Base-by-base conservation (phyloP, 2,113 vertebrate genomes). In the Mus pahari region DNA sequence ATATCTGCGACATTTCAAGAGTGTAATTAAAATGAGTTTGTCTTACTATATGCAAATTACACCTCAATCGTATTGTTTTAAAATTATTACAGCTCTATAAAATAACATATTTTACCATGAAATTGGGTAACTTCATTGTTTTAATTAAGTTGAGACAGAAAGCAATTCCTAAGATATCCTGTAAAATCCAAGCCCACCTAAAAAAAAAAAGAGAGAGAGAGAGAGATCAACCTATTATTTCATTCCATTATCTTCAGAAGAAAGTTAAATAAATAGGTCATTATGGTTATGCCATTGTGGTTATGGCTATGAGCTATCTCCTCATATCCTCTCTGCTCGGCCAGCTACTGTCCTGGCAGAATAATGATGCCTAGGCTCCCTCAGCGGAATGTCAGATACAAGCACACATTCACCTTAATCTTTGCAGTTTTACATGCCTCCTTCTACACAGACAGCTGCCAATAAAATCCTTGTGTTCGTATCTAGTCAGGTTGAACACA, bases 131-230 rank as follows among this genome's bases (percentile, higher is more conserved):
- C 97, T 99, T 99, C 97, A 99, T 97, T 87, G 99, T 99, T 98
- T 99, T 99, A 98, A 99, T 98, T 97, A 99, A 99, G 98, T 99
- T 99, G 45, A 99, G 98, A 97, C 99, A 99, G 98, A 99, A 99
- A 94, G 99, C 99, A 97, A 99, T 98, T 94, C 99, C 99, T 84
- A 99, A 98, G 86, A 99, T 98, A 97, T 99, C 99, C 96, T 99
- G 99, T 96, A 99, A 98, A 98, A 99, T 99, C 99, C 99, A 99
- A 97, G 99, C 99, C 99, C 99, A 99, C 92, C 99, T 99, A 74
- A 96, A 98, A 98, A 89, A 50, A 97, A 71, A 45, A 96, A 39
- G n/a, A 42, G 22, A 42, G 22, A 42, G 22, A 42, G 22, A 62
- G 28, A 75, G 60, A 94, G 90, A 64, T 26, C 55, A 66, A 58